Evolutionary conservation across 2,888 invertebrate species (phyloP).

Genomic region (Odontomyia ornata): DNA sequence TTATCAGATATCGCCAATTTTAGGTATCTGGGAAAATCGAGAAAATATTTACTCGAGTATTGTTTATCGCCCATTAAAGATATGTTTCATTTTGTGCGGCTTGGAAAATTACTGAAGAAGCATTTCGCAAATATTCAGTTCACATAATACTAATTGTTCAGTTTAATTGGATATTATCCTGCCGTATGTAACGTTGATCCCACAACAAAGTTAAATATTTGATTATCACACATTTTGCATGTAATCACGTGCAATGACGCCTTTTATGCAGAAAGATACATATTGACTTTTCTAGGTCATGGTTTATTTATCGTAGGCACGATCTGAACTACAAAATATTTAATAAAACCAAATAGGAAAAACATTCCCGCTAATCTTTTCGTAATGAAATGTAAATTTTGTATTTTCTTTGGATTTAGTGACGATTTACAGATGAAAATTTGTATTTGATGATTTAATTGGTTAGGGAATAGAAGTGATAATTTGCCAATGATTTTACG

Average conservation of each 20-base stretch:
- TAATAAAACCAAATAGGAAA: no score
- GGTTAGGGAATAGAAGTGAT: no score
- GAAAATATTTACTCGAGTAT: not conserved
- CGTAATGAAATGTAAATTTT: no score
- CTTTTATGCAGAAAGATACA: not conserved
- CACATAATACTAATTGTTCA: slow-evolving; percentile 10
- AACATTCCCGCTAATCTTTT: no score
- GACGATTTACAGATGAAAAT: no score
- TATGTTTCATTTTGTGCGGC: not conserved
- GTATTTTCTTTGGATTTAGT: no score
- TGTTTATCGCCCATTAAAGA: not conserved
- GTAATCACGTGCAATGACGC: not conserved
- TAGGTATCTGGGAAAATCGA: no score
- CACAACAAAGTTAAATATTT: not conserved
- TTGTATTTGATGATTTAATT: no score
- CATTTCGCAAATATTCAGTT: not conserved
- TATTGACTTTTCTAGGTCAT: not conserved
- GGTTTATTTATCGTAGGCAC: not conserved
- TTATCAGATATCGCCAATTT: no score
- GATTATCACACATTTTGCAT: not conserved
- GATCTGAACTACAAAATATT: slow-evolving; percentile 1
- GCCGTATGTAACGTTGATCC: not conserved
- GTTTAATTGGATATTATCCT: slow-evolving; percentile 1
- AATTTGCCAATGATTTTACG: no score
- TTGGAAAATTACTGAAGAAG: no score